Evolutionary conservation across 2,888 invertebrate genomes (phyloP).

Genomic region (Trachelus tabidus): DNA sequence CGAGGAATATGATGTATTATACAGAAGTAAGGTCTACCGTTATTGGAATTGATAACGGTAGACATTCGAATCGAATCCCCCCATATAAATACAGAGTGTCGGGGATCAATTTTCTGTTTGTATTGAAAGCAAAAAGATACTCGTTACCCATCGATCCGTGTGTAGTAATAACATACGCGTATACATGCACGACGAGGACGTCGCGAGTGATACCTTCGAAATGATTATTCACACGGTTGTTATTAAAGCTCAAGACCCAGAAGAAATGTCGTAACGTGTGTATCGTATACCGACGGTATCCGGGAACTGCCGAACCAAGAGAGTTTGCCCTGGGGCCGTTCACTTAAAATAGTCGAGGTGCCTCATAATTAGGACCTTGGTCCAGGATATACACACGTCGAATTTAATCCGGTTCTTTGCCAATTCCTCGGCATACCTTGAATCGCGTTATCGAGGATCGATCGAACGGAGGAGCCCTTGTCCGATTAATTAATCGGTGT

Average conservation of each 20-base stretch:
- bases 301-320: slow-evolving; percentile 21
- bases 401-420: neutral
- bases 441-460: neutral
- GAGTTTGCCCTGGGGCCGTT: slow-evolving; percentile 14
- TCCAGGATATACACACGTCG: neutral
- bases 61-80: neutral
- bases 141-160: neutral
- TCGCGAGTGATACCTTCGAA: neutral
- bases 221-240: neutral
- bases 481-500: neutral
- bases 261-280: neutral
- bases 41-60: neutral
- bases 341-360: slow-evolving; percentile 12
- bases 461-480: neutral
- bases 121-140: neutral
- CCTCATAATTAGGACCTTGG: slow-evolving; percentile 17
- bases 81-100: neutral
- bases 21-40: neutral
- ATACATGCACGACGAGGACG: neutral
- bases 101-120: neutral
- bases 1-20: neutral
- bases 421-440: neutral
- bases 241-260: neutral
- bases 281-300: slow-evolving; percentile 4
- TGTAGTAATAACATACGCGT: neutral